Percentiles rank a stretch among this genome's conserved stretches.
phyloP scores from a whole-genome alignment of 2,888 invertebrate genomes.

The Chloroclysta siterata region DNA sequence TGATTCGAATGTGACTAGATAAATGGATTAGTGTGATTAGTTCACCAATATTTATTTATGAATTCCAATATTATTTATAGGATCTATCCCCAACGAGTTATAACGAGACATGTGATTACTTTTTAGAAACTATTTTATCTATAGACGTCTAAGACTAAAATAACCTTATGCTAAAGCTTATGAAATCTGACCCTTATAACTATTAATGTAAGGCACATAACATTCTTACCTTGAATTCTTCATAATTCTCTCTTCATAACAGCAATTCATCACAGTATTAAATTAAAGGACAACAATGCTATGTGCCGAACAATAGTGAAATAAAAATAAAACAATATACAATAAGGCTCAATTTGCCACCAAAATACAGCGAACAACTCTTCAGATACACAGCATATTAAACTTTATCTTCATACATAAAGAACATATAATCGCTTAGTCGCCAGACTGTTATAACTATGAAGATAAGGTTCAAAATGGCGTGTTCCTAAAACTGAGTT shows the following conservation, averaged over 20 bases:
- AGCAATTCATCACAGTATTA: constrained; percentile 34
- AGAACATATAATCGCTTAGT: not conserved
- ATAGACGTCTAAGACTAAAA: no score
- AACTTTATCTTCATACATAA: not conserved
- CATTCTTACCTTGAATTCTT: constrained; percentile 73
- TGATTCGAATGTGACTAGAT: no score
- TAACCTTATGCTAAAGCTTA: no score
- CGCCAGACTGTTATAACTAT: not conserved
- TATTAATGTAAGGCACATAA: constrained; percentile 80
- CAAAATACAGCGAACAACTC: not conserved
- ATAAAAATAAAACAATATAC: constrained; percentile 72
- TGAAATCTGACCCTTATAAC: no score
- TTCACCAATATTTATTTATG: no score
- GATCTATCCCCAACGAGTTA: no score
- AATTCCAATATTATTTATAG: no score
- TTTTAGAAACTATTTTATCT: no score
- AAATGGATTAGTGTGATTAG: no score
- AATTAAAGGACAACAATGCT: constrained; percentile 59
- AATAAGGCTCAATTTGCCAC: constrained; percentile 35
- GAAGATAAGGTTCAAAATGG: not conserved
- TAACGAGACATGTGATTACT: no score
- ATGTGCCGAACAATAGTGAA: constrained; percentile 95
- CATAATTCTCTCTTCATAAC: constrained; percentile 40
- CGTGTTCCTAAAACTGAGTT: not conserved
- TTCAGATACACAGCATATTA: not conserved